Evolutionary conservation across 2,797 vertebrate species (phyloP), one percentile per base, ranked within the genome.

Genomic region (Tympanoctomys barrerae): DNA sequence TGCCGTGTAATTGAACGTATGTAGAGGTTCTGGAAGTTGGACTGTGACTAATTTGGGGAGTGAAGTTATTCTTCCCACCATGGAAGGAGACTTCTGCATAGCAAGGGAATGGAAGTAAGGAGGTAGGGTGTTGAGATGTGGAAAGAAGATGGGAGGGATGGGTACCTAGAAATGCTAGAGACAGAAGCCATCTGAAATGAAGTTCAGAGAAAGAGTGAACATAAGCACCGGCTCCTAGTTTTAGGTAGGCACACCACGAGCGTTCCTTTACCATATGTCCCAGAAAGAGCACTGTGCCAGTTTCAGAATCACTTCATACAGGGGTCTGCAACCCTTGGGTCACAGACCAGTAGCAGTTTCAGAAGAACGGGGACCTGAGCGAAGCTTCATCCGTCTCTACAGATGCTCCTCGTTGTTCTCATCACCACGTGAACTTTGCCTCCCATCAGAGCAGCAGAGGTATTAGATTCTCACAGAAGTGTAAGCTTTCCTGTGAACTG

Each of bases 171-270:
- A 88, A 91, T 84, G 75, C 7, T 36, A 22, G 36, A 28, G 64
- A 77, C 28, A 61, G 52, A 71, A 81, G 14, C 33, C 28, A 64
- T 36, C 36, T 66, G 49, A 94, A 89, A 26, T 2, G 33, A 31
- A 62, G 49, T 87, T 87, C 62, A 39, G 33, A 66, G 77, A 73
- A 79, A 88, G 46, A n/a, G 66, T 54, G 46, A 90, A 78, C 61
- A 75, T 26, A 87, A 46, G 14, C 19, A 86, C 61, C 88, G 59
- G 80, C 14, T 70, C 64, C 66, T 31, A 16, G 46, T 86, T 85
- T 94, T 81, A 93, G 57, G 36, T 87, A 87, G 88, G 33, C 28
- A 26, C n/a, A 49, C 22, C 31, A 46, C 87, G 26, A 80, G 66
- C 18, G 5, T 77, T 70, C 22, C 68, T 94, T 83, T 68, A 93